Evolutionary conservation across 2,888 invertebrate genomes (phyloP).

Genomic region (Tineola bisselliella): DNA sequence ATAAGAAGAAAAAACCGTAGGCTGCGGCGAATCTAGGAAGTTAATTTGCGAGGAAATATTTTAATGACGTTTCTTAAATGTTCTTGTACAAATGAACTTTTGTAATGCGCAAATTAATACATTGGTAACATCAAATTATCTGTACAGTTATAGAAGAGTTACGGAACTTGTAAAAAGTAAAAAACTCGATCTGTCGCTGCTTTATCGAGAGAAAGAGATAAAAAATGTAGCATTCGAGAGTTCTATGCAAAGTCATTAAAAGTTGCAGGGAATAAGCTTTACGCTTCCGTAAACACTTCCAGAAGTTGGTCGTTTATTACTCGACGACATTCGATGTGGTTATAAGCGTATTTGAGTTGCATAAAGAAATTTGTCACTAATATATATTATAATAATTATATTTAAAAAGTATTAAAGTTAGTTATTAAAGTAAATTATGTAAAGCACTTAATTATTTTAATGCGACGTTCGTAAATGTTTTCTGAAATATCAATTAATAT

Average conservation of each 20-base stretch:
- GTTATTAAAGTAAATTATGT: too few species aligned
- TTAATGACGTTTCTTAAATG: not conserved
- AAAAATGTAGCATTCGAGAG: not conserved
- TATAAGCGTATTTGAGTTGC: not conserved
- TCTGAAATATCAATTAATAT: too few species aligned
- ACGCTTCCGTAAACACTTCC: conserved; percentile 8
- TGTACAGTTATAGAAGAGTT: too few species aligned
- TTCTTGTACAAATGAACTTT: not conserved
- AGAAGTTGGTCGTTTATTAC: not conserved
- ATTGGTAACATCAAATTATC: too few species aligned
- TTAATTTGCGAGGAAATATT: not conserved
- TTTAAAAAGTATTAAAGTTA: too few species aligned
- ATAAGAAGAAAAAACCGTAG: not conserved
- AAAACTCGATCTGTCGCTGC: not conserved
- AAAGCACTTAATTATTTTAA: too few species aligned
- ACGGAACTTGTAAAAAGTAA: too few species aligned
- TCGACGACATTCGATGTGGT: not conserved
- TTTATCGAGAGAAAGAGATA: not conserved
- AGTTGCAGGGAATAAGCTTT: conserved; percentile 3
- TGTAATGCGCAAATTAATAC: too few species aligned
- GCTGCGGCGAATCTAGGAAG: not conserved
- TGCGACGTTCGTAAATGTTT: too few species aligned
- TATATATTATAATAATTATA: too few species aligned
- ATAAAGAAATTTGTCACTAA: not conserved
- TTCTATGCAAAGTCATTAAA: conserved; percentile 7